These are phyloP conservation scores for Nesogale talazaci DNA, from an alignment of 2,113 vertebrate genomes.

Conservation along the genomic window DNA sequence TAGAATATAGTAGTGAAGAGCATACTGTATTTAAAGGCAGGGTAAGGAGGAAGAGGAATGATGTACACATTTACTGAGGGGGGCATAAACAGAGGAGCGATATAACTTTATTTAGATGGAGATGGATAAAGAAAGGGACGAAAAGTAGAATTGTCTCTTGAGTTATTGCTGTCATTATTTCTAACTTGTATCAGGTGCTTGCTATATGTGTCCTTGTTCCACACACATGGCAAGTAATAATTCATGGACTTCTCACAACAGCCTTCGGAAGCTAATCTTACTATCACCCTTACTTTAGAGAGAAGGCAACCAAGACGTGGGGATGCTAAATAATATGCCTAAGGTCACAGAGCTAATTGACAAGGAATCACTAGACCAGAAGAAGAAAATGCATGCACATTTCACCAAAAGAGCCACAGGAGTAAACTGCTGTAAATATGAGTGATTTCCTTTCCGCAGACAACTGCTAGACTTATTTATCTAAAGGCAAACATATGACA, in stretches of 20 bases:
- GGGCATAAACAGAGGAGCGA: slow-evolving; percentile 27
- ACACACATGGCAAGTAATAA: slow-evolving; percentile 24
- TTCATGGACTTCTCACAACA: slow-evolving; percentile 18
- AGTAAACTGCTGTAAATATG: background rate
- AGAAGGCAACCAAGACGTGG: slow-evolving; percentile 12
- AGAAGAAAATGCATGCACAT: background rate
- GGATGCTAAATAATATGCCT: background rate
- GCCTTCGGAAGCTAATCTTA: slow-evolving; percentile 29
- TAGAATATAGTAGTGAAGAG: slow-evolving; percentile 8
- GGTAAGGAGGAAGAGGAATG: background rate
- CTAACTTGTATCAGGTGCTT: slow-evolving; percentile 32
- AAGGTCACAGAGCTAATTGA: background rate
- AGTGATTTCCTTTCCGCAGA: slow-evolving; percentile 24
- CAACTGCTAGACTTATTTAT: slow-evolving; percentile 9
- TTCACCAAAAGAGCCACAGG: background rate
- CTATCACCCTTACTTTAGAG: background rate
- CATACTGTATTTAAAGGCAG: slow-evolving; percentile 31
- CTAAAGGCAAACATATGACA: slow-evolving; percentile 45
- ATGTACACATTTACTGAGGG: background rate
- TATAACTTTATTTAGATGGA: slow-evolving; percentile 46
- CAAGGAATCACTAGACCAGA: background rate
- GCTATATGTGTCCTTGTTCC: background rate
- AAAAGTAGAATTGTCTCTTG: slow-evolving; percentile 8
- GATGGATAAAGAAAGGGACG: slow-evolving; percentile 45
- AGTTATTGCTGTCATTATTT: background rate